These are phyloP conservation scores for Dromas ardeola DNA, from an alignment of 2,113 vertebrate species.

Conservation along the genomic window DNA sequence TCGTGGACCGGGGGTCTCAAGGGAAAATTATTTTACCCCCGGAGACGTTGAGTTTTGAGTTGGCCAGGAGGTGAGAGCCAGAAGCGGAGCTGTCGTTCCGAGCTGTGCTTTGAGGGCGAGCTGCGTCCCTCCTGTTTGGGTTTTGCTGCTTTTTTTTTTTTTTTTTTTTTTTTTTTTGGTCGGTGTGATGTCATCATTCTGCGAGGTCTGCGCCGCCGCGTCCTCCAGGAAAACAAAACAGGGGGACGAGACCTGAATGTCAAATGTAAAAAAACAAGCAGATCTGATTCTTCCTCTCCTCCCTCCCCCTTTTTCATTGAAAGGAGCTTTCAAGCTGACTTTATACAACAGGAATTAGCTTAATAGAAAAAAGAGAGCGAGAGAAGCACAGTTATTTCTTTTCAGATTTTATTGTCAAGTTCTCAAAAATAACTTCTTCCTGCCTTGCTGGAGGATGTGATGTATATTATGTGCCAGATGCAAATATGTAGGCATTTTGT, in stretches of 20 bases:
- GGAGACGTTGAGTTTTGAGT: not conserved
- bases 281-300: constrained; percentile 30
- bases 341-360: constrained; percentile 50
- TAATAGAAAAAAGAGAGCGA: not conserved
- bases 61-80: not conserved
- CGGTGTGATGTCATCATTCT: constrained; percentile 51
- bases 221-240: constrained; percentile 64
- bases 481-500: not conserved
- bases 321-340: constrained; percentile 61
- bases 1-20: not conserved
- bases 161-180: not conserved
- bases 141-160: not conserved
- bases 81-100: not conserved
- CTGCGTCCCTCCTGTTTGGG: not conserved
- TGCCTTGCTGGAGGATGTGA: not conserved
- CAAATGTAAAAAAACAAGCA: constrained; percentile 29
- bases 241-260: constrained; percentile 44
- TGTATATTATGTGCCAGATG: not conserved
- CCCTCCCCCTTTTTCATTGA: constrained; percentile 47
- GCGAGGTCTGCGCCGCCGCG: constrained; percentile 13
- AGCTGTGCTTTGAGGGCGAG: not conserved
- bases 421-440: not conserved
- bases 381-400: constrained; percentile 4
- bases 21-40: not conserved
- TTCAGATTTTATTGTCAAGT: not conserved